These are phyloP conservation scores for Tetanocera ferruginea DNA, from an alignment of 2,888 invertebrate species.

Conservation along the genomic window DNA sequence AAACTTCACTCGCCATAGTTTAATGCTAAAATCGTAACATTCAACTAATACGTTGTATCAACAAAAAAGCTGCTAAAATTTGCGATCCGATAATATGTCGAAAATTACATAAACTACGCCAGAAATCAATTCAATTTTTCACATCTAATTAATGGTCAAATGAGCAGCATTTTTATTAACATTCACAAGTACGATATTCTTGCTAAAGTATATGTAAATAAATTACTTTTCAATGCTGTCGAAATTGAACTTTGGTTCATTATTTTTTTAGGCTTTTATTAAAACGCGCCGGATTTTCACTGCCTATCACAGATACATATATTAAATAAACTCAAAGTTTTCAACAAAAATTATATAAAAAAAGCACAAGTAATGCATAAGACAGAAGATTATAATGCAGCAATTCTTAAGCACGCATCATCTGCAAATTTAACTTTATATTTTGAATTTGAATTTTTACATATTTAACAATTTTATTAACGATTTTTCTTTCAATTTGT, in stretches of 20 bases:
- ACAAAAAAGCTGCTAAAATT: too few relatives aligned
- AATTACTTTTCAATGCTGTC: constrained; percentile 27
- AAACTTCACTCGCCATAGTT: too few relatives aligned
- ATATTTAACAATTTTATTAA: not conserved
- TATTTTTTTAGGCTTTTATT: constrained; percentile 23
- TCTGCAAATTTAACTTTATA: not conserved
- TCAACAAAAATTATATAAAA: not conserved
- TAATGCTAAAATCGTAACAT: too few relatives aligned
- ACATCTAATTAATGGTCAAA: too few relatives aligned
- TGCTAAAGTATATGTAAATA: constrained; percentile 26
- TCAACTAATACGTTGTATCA: too few relatives aligned
- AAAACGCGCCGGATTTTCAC: not conserved
- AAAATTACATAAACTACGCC: too few relatives aligned
- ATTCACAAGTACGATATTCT: too few relatives aligned
- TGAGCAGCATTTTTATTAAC: too few relatives aligned
- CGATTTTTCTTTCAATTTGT: not conserved
- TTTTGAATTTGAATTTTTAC: not conserved
- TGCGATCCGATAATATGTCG: too few relatives aligned
- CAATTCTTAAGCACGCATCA: too few relatives aligned
- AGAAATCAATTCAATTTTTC: too few relatives aligned
- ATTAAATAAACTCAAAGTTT: not conserved
- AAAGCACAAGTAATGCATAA: not conserved
- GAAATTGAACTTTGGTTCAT: constrained; percentile 25
- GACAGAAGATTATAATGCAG: too few relatives aligned
- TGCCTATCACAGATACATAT: not conserved